Base-by-base conservation (phyloP, 2,797 vertebrate genomes). In the Gastrophryne carolinensis region DNA sequence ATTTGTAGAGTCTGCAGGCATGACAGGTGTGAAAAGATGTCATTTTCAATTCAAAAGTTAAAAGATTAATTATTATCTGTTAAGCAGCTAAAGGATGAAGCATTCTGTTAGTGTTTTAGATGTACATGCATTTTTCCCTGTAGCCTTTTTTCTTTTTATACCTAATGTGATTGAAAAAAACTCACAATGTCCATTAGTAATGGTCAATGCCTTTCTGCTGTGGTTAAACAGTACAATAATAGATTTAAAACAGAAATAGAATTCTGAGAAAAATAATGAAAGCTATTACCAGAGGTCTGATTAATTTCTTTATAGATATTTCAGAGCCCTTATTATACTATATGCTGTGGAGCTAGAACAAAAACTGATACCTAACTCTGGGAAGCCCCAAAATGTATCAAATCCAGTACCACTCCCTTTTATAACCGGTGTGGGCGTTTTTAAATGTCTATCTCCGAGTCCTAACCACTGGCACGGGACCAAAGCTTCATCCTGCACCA, bases 11-110 rank as follows among this genome's bases (percentile, higher is more conserved):
- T 29, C 15, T 56, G 53, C 27, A 27, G 29, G 29, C 7, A 34
- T 58, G 17, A 23, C 30, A 60, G 13, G 19, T 24, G 24, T 67
- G 50, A 52, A 53, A 53, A 52, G 47, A 35, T 24, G 49, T 32
- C n/a, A 56, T 53, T 67, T 52, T 21, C 32, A 53, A 21, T 9
- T 35, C 21, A 67, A 34, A 30, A 67, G 49, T n/a, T 49, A 35
- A 67, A 19, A 11, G 29, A 52, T 67, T 52, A 67, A 67, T 67
- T 67, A 53, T 10, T 34, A 27, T 17, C 7, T 67, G 24, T 32
- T 66, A 47, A 19, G 29, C 27, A 66, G 5, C 17, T 44, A 9
- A 47, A 21, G 63, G 29, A 6, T 23, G 19, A 19, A 17, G 19
- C 12, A 7, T 3, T 66, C 26, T 50, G 41, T 47, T 7, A 44